Percentiles rank a stretch among this genome's conserved stretches.
phyloP scores from a whole-genome alignment of 2,113 vertebrate genomes.

The Ailurus styani region DNA sequence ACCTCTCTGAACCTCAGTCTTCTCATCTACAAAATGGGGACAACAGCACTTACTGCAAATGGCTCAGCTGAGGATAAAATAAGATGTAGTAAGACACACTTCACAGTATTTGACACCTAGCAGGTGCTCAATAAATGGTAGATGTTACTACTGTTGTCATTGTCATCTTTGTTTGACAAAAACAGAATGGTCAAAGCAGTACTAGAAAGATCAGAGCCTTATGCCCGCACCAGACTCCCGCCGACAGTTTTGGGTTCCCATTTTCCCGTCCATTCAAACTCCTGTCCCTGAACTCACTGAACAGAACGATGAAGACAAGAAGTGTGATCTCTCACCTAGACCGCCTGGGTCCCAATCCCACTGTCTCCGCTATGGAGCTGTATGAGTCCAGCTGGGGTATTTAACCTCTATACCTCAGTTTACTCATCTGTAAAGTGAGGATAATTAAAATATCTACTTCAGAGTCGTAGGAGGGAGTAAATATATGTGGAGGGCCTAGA shows the following conservation, averaged over 20 bases:
- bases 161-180: neutral
- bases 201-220: neutral
- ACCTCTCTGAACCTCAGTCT: neutral
- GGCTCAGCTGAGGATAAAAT: neutral
- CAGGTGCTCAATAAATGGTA: neutral
- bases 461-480: neutral
- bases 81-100: neutral
- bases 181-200: neutral
- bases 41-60: fast-evolving
- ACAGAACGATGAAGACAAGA: neutral
- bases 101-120: neutral
- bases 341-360: neutral
- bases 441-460: neutral
- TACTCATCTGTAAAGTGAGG: neutral
- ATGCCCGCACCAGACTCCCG: fast-evolving
- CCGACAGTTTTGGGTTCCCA: neutral
- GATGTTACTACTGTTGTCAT: neutral
- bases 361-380: neutral
- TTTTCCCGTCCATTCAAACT: neutral
- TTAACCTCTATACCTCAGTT: neutral
- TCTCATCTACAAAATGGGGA: neutral
- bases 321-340: neutral
- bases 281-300: fast-evolving
- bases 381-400: fast-evolving
- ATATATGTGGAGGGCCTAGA: fast-evolving